Evolutionary conservation across 2,888 invertebrate genomes (phyloP), one percentile per base, ranked within the genome.

Genomic region (Temnothorax ravouxi): DNA sequence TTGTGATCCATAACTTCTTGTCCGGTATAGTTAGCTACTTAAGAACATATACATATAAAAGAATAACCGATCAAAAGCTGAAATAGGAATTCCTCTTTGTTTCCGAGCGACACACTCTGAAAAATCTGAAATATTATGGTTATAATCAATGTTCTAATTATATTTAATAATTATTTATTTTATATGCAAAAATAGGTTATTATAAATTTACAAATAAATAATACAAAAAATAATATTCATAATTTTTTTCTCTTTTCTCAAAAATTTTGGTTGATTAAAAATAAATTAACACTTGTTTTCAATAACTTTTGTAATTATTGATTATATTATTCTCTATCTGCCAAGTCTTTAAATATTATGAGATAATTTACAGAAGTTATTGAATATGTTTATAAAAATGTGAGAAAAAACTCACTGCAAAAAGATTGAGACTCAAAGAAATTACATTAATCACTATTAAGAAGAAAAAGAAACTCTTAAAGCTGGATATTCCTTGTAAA

Each of bases 221-320:
- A 71, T n/a, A 71, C 15, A 34, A 38, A 34, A 52, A 71, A 13
- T 29, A 29, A 66, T 38, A 61, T 56, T 11, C 11, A 44, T 44
- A 44, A 44, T 95, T 41, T 41, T 9, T 41, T 11, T 38, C 5
- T 62, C n/a, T 69, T 29, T 52, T 21, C 11, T 54, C 0, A 69
- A 34, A 21, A 34, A 25, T 41, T 69, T 34, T 69, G 3, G 52
- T 34, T 25, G 2, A 8, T 52, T 52, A 38, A n/a, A 69, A n/a
- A 71, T 15, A 2, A 72, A 21, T 71, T 38, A n/a, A 1, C 9
- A 71, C n/a, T 52, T 15, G n/a, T 21, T 1, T 18, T 29, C 2
- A 18, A 47, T 67, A 25, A 6, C 0, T 56, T 56, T 72, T 1
- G 3, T 72, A 41, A 56, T 21, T 56, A 38, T 25, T 41, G n/a